A percentile compares a stretch with the other conserved stretches of the same genome.
Conservation (phyloP, 2,888 invertebrate genomes). For the Ecdyonurus torrentis region DNA sequence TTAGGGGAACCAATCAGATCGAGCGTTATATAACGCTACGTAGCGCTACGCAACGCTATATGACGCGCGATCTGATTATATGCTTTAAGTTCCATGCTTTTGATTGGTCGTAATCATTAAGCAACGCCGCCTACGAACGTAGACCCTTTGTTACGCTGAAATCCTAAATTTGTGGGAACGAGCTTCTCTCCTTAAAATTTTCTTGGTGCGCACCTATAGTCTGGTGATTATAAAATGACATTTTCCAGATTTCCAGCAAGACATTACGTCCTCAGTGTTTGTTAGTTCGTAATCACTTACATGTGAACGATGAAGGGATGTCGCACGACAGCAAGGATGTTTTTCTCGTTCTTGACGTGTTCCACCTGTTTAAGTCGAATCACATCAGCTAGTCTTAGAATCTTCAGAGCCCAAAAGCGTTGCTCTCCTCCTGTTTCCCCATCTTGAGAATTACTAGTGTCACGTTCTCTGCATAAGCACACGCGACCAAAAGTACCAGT, state of each 20-base stretch:
- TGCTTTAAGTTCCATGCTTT: no score
- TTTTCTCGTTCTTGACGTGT: slow-evolving; percentile 94
- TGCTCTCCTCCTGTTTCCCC: neutral
- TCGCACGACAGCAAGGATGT: slow-evolving; percentile 72
- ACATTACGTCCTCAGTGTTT: no score
- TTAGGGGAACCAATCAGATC: no score
- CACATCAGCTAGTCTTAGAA: slow-evolving; percentile 82
- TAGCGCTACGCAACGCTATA: no score
- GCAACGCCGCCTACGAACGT: no score
- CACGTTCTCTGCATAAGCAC: slow-evolving; percentile 68
- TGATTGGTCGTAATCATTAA: no score
- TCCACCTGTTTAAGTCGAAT: slow-evolving; percentile 91
- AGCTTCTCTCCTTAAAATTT: no score
- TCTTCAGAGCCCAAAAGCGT: slow-evolving; percentile 77
- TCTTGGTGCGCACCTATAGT: no score
- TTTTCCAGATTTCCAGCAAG: no score
- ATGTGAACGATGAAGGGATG: slow-evolving; percentile 95
- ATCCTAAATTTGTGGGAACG: neutral
- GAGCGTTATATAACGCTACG: no score
- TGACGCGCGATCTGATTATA: no score
- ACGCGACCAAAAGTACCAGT: slow-evolving; percentile 97
- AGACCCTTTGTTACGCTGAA: neutral
- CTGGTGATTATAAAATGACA: no score
- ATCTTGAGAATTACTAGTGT: slow-evolving; percentile 41
- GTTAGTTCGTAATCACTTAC: slow-evolving; percentile 38